Conservation (phyloP, 2,113 vertebrate genomes). For the Columba livia region DNA sequence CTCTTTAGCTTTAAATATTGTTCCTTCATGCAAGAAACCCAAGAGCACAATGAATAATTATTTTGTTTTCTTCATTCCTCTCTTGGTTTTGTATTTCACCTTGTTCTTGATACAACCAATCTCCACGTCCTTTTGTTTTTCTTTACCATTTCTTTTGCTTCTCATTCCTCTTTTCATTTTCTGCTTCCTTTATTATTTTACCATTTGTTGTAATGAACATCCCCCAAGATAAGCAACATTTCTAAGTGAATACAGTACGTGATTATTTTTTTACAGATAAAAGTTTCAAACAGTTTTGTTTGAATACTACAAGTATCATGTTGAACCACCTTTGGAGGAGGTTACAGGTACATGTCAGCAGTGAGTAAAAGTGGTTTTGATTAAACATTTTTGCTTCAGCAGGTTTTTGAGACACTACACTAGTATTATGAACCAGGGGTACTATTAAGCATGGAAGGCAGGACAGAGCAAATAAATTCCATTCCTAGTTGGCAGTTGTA, state of each 20-base stretch:
- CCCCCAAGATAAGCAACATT: not conserved
- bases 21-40: not conserved
- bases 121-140: not conserved
- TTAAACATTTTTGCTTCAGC: not conserved
- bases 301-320: not conserved
- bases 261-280: not conserved
- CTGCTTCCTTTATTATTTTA: not conserved
- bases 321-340: not conserved
- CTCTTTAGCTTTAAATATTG: slow-evolving; percentile 49
- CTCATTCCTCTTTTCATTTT: not conserved
- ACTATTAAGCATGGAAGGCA: not conserved
- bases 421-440: not conserved
- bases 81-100: not conserved
- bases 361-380: not conserved
- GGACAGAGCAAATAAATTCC: not conserved
- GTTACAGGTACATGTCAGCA: not conserved
- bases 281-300: not conserved
- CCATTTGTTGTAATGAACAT: not conserved
- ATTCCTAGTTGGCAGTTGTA: not conserved
- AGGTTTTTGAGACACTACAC: not conserved
- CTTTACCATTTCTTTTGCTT: not conserved
- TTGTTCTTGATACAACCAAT: not conserved
- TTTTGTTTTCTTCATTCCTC: slow-evolving; percentile 26
- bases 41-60: not conserved
- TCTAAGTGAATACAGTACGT: not conserved